phyloP scores from a whole-genome alignment of 2,113 vertebrate species.

The Falco punctatus region DNA sequence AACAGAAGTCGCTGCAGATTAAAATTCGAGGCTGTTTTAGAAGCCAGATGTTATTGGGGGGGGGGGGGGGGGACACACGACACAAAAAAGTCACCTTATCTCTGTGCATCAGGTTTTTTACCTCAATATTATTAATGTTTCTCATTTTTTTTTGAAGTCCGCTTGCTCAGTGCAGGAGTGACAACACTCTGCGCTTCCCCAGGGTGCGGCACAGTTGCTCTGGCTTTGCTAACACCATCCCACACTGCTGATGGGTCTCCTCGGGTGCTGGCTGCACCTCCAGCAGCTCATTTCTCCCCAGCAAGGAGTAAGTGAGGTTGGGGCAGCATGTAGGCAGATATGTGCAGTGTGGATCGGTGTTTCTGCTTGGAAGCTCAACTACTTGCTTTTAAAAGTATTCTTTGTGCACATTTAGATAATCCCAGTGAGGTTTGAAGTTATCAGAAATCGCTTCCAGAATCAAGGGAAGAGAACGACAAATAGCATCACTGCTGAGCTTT shows the following conservation, averaged over 20 bases:
- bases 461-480: not conserved
- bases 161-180: not conserved
- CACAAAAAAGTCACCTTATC: not conserved
- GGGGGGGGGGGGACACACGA: too few species aligned
- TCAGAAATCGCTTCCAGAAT: not conserved
- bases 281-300: not conserved
- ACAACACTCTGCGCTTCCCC: not conserved
- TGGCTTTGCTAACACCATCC: not conserved
- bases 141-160: not conserved
- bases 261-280: not conserved
- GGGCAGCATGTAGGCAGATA: not conserved
- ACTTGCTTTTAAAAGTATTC: not conserved
- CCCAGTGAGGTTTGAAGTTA: not conserved
- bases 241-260: not conserved
- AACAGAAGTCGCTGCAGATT: not conserved
- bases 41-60: not conserved
- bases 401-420: not conserved
- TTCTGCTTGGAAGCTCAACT: not conserved
- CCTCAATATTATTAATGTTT: not conserved
- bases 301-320: not conserved
- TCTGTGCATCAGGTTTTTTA: not conserved
- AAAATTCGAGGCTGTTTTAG: not conserved
- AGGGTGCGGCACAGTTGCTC: fast-evolving
- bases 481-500: not conserved
- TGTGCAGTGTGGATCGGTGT: not conserved